Conservation (phyloP, 2,888 invertebrate species). For the Archips xylosteana region DNA sequence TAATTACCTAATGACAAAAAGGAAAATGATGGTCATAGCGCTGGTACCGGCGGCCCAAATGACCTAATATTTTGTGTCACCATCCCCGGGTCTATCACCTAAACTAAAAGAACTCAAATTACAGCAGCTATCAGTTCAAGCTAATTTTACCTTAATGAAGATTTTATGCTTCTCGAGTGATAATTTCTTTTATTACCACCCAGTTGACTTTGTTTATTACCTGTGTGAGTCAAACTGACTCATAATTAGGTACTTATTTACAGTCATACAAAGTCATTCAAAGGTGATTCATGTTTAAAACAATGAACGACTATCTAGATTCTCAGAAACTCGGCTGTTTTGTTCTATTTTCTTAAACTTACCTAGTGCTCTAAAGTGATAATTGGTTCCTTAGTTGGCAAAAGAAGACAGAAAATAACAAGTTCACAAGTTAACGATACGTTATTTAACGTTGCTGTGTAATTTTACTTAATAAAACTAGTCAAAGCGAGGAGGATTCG, state of each 20-base stretch:
- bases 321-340: constrained; percentile 8
- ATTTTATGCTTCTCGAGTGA: no score
- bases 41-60: no score
- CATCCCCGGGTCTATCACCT: no score
- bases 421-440: no score
- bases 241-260: not conserved
- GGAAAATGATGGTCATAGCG: no score
- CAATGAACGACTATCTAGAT: constrained; percentile 9
- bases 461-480: not conserved
- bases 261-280: not conserved
- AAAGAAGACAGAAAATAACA: not conserved
- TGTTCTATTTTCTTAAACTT: not conserved
- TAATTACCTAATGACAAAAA: no score
- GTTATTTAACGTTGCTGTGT: no score
- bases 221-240: constrained; percentile 20
- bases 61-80: no score
- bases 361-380: not conserved
- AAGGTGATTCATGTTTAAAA: constrained; percentile 10
- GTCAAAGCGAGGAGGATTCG: not conserved
- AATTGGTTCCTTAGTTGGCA: not conserved
- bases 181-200: not conserved
- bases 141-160: no score
- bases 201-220: not conserved
- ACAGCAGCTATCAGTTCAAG: no score
- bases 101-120: no score